Base-by-base conservation (phyloP, 30 jellyfish, hydroid and myxozoan species). In the Pseudorhiza aurosa region DNA sequence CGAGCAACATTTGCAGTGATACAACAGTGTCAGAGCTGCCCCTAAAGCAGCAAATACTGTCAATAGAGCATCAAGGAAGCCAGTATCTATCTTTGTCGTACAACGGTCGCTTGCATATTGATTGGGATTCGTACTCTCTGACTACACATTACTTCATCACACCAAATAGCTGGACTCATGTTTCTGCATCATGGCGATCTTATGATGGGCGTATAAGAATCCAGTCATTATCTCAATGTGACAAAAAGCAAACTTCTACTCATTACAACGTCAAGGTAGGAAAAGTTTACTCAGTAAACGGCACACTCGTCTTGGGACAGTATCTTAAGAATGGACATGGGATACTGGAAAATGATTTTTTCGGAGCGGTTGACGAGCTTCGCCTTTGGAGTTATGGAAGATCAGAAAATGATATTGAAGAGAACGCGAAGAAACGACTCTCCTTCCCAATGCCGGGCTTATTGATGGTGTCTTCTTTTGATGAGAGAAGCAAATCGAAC, bases 241-340 rank as follows among this genome's bases (percentile, higher is more conserved):
- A 35, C 17, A 44, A 29, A 12, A 51, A 27, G 18, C 64, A 56
- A 27, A 14, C 46, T 24, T 53, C 69, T 4, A 43, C 51, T 22
- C 49, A 21, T 42, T 69, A 68, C 47, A 71, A 58, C 57, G 26
- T 82, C 75, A 56, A 68, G 24, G 26, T 57, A 4, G 87, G 94
- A 15, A 15, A 46, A 8, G 29, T 62, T 8, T 69, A 40, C 49
- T 55, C 87, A 4, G 29, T 65, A 74, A 59, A 82, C 27, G 94
- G 94, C 2, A 65, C 86, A 27, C 72, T 82, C 27, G 82, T 69
- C n/a, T 4, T 82, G 14, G 94, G 94, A 18, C 94, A 82, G 74
- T 82, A 69, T 22, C 11, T 82, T 8, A 82, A 59, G 51, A 44
- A 51, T 28, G 81, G 81, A 43, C 81, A 49, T 31, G 72, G 58